These are phyloP conservation scores for Eupithecia dodoneata DNA, from an alignment of 2,888 invertebrate genomes.

Conservation along the genomic window DNA sequence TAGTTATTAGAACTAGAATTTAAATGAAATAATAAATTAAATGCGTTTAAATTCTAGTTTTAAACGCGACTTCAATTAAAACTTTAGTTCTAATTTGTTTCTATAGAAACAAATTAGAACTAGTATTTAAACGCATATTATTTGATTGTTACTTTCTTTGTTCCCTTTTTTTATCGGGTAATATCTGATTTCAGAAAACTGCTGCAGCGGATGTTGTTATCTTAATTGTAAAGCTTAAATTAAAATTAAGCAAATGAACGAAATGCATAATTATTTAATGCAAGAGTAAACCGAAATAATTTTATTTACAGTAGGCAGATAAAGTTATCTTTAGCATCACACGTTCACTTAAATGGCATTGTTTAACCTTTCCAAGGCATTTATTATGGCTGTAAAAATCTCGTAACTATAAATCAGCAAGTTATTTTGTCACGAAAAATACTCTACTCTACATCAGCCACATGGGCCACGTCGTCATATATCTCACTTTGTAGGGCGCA, in stretches of 20 bases:
- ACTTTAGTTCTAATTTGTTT: no score
- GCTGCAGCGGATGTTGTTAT: slow-evolving; percentile 5
- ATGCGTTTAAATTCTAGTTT: no score
- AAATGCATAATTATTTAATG: not conserved
- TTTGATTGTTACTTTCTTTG: no score
- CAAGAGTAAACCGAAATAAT: slow-evolving; percentile 1
- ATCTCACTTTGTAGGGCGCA: slow-evolving; percentile 6
- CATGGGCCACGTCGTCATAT: not conserved
- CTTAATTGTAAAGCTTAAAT: not conserved
- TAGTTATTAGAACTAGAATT: no score
- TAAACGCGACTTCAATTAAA: no score
- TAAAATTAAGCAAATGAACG: slow-evolving; percentile 1
- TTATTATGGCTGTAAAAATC: slow-evolving; percentile 1
- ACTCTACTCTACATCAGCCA: not conserved
- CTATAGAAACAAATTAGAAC: no score
- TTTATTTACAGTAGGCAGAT: not conserved
- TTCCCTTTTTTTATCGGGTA: not conserved
- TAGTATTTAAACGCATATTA: no score
- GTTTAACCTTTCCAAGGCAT: slow-evolving; percentile 8
- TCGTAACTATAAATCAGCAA: slow-evolving; percentile 5
- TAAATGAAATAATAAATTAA: no score
- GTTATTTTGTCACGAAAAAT: not conserved
- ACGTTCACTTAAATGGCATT: not conserved
- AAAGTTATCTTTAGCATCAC: not conserved
- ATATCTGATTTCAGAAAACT: not conserved